Base-by-base conservation (phyloP, 2,888 invertebrate genomes). In the Patella ulyssiponensis region DNA sequence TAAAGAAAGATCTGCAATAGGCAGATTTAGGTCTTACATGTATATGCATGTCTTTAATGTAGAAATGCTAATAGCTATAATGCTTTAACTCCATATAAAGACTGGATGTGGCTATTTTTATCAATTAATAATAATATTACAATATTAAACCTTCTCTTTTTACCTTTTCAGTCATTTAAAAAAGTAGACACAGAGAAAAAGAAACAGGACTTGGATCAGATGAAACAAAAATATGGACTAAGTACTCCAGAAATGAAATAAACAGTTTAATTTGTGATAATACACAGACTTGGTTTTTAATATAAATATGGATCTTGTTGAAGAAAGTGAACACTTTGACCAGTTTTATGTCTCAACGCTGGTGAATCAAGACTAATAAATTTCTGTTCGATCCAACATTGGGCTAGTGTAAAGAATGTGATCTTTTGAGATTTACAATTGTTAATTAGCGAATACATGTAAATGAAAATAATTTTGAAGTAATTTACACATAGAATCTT, bases 151-250 rank as follows among this genome's bases (percentile, higher is more conserved):
- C 14, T 44, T 1, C 7, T 51, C 44, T 56, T 58, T 51, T 72
- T 78, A 77, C 44, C 80, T 80, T 87, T 87, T 20, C 85, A 92
- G 93, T 98, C 98, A 73, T 98, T 98, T 92, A 98, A 98, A 93
- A 95, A 97, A 84, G 94, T 97, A 82, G 98, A 98, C 92, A 94
- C 96, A 85, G 97, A 97, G n/a, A 92, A 93, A 83, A 92, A 92
- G 83, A 90, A 91, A 78, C 92, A 92, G 70, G 92, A 98, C 92
- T 94, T 98, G 77, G 97, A 98, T 89, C 96, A 97, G 91, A 94
- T 98, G 91, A 98, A 98, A 93, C 95, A 96, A 83, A 98, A 98
- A 92, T 98, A 97, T 93, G 97, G 97, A 81, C 94, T 97, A 82
- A 93, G 92, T 78, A 92, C 92, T 12, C 92, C 92, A n/a, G 90